Evolutionary conservation across 2,888 invertebrate genomes (phyloP).

Genomic region (Rotaria sp.): DNA sequence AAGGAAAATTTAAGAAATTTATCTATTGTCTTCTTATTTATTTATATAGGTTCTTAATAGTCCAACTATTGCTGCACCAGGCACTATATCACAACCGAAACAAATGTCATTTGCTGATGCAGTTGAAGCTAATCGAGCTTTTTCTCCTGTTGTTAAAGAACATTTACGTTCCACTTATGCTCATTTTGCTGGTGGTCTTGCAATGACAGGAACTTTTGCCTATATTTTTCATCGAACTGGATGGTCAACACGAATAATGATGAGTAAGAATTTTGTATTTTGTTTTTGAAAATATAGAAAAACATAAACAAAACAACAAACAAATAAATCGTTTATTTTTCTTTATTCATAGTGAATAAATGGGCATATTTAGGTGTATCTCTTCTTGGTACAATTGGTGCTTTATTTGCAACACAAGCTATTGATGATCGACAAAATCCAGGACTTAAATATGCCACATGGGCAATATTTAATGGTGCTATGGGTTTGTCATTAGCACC

Average conservation of each 20-base stretch:
- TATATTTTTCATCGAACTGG: conserved; percentile 6
- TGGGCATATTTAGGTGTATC: not conserved
- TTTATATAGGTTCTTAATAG: not conserved
- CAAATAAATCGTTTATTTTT: not conserved
- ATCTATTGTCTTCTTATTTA: too few species aligned
- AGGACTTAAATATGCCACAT: not conserved
- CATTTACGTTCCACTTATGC: conserved; percentile 9
- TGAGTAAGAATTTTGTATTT: not conserved
- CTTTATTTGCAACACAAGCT: not conserved
- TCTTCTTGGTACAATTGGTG: not conserved
- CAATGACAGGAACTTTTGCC: not conserved
- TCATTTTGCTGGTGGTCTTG: conserved; percentile 14
- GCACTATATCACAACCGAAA: not conserved
- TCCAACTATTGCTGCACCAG: not conserved
- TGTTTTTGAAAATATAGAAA: not conserved
- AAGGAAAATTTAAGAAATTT: not conserved
- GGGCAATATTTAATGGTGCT: not conserved
- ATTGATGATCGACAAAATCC: not conserved
- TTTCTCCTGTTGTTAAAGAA: not conserved
- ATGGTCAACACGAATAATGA: not conserved
- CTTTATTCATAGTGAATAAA: not conserved
- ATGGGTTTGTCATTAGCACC: conserved; percentile 11
- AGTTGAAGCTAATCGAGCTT: not conserved
- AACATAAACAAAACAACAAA: too few species aligned
- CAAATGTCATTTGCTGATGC: not conserved